Percentiles rank a stretch among this genome's conserved stretches.
These are phyloP conservation scores for Aplysina aerophoba DNA, from an alignment of 37 sponge, comb jelly and placozoan genomes.

Conservation along the genomic window DNA sequence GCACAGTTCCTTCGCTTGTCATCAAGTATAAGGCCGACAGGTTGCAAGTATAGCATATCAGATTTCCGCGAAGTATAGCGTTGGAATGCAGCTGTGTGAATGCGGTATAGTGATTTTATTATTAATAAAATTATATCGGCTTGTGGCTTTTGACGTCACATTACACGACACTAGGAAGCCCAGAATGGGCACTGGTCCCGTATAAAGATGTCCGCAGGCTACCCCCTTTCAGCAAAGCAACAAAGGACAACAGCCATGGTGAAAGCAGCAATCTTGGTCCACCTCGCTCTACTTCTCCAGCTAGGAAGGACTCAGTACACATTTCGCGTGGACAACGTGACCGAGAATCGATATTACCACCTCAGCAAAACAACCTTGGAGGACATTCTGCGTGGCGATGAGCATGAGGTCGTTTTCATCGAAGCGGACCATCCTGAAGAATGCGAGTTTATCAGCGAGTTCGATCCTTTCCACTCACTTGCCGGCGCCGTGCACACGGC, in stretches of 20 bases:
- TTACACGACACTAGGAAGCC: too few species aligned
- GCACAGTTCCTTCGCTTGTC: too few species aligned
- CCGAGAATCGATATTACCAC: neutral
- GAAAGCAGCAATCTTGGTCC: neutral
- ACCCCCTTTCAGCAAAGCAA: too few species aligned
- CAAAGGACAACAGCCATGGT: neutral
- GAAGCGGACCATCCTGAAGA: neutral
- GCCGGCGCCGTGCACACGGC: conserved; percentile 5
- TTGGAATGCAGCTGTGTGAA: too few species aligned
- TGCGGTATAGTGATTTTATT: too few species aligned
- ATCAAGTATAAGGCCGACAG: too few species aligned
- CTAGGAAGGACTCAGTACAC: neutral
- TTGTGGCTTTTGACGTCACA: too few species aligned
- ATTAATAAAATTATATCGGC: too few species aligned
- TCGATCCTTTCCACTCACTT: conserved; percentile 25
- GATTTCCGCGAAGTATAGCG: too few species aligned
- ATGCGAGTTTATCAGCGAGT: neutral
- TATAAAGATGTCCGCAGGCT: too few species aligned
- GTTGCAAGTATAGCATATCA: too few species aligned
- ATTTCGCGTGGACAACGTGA: conserved; percentile 17
- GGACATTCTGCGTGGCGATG: neutral
- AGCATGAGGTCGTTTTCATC: neutral
- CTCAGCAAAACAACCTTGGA: neutral
- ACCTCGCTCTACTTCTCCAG: neutral
- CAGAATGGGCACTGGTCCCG: too few species aligned